Base-by-base conservation (phyloP, 2,888 invertebrate species). In the Baccha elongata region DNA sequence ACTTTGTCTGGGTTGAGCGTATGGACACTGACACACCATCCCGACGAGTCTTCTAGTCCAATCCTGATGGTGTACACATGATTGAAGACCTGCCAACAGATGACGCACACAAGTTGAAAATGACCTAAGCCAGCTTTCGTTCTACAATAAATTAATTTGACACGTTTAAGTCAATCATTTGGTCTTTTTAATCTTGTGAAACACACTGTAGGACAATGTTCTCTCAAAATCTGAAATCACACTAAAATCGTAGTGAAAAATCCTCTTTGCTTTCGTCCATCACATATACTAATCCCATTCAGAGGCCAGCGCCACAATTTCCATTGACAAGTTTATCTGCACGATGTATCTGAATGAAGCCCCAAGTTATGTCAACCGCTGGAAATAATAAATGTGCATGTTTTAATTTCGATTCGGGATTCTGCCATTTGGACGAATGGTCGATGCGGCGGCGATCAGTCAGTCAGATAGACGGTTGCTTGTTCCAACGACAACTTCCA, bases 341-440 rank as follows among this genome's bases (percentile, higher is more conserved):
- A 72, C 83, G 84, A 85, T 85, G 85, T 86, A 86, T 86, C 86
- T 86, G 69, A 68, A 73, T 67, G 84, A 84, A 71, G 74, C 78
- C 72, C 68, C 71, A 85, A 85, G 84, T 85, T 85, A 86, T 86
- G 85, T 86, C 85, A 86, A 85, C 84, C 85, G 85, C 78, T 81
- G 85, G 85, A 85, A 86, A 85, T 86, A 86, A 86, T 86, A 86
- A 86, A 86, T 86, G 85, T 85, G 84, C 81, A 86, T 84, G 86
- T 85, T 86, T 85, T 81, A 85, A 85, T 85, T 85, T 85, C 75
- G 73, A 78, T 81, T 81, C 23, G 52, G 73, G 69, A 75, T 79
- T 15, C 40, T 65, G 65, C 84, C 75, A 80, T 78, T 83, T 65
- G 78, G 67, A 78, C 67, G 81, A 83, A 67, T 76, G 67, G 78